Base-by-base conservation (phyloP, 2,888 invertebrate species). In the Fragum sueziense region DNA sequence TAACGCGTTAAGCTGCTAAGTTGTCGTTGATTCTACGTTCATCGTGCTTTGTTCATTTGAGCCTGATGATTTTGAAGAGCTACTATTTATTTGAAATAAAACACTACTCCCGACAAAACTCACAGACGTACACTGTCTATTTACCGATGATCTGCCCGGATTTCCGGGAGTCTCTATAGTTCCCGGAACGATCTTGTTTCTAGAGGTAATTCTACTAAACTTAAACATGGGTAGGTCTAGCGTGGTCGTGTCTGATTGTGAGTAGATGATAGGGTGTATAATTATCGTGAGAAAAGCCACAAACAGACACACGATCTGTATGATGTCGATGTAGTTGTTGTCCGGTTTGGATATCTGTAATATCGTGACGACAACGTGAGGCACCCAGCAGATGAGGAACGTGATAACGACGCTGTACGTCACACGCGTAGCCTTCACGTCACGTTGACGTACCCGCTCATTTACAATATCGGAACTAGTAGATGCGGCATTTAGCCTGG, bases 321-420 rank as follows among this genome's bases (percentile, higher is more conserved):
- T 33, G 62, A 83, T 75, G 33, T 80, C 83, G 17, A 83, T 47
- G 6, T 41, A 27, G 6, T 76, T n/a, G 68, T 59, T 76, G 1
- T 65, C 47, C 31, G 80, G 75, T 17, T 74, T 51, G 11, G 52
- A 51, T 29, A 78, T 76, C 61, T 83, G 80, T n/a, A 83, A 51
- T 11, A 83, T 27, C 0, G 80, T 80, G 3, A 83, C 72, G 7
- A 83, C 51, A 3, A 73, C 74, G 65, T 83, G 83, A 2, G 83
- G 83, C 34, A 77, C 83, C 83, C 83, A 83, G 54, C 83, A 83
- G 14, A 83, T 70, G 9, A 83, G 62, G 54, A 83, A 83, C n/a
- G 76, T 74, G 31, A 80, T 31, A 11, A 83, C 78, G 6, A 83
- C 74, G 14, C 76, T 75, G 54, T 78, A 76, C 1, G 83, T 75